phyloP scores from a whole-genome alignment of 2,113 vertebrate species.

The Odocoileus virginianus region DNA sequence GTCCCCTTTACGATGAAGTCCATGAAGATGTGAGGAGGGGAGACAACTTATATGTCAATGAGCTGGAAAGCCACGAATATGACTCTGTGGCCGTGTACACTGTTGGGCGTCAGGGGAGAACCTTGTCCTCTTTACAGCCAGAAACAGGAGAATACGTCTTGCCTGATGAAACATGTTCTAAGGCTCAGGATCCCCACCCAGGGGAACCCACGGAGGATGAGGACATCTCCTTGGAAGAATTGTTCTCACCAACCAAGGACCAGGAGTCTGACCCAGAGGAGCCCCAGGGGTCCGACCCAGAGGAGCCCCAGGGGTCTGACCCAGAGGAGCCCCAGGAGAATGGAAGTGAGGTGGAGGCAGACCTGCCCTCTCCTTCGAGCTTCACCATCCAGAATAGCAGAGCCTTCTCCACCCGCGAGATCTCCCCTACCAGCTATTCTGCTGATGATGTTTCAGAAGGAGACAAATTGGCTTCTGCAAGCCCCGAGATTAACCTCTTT shows the following conservation, averaged over 20 bases:
- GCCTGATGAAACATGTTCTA: neutral
- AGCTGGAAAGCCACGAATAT: slow-evolving; percentile 30
- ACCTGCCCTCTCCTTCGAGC: neutral
- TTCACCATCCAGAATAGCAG: slow-evolving; percentile 50
- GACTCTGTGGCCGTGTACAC: slow-evolving; percentile 47
- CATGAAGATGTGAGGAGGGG: slow-evolving; percentile 22
- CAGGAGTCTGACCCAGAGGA: neutral
- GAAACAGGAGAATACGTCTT: slow-evolving; percentile 44
- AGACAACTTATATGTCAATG: slow-evolving; percentile 47
- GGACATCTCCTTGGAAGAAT: neutral
- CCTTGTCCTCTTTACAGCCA: slow-evolving; percentile 36
- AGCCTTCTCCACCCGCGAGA: neutral
- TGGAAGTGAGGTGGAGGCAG: neutral
- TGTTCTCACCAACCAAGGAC: neutral
- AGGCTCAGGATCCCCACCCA: neutral
- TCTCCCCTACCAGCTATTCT: slow-evolving; percentile 26
- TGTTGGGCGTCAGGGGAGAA: neutral
- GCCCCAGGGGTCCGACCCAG: neutral
- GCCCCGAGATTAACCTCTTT: slow-evolving; percentile 71
- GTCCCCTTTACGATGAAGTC: neutral
- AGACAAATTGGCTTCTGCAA: neutral
- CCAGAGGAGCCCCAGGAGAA: neutral
- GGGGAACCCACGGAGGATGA: neutral
- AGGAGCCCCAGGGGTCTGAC: neutral
- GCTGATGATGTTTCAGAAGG: slow-evolving; percentile 40